Evolutionary conservation across 2,113 vertebrate genomes (phyloP), one percentile per base, ranked within the genome.

Genomic region (Rhagologus leucostigma): DNA sequence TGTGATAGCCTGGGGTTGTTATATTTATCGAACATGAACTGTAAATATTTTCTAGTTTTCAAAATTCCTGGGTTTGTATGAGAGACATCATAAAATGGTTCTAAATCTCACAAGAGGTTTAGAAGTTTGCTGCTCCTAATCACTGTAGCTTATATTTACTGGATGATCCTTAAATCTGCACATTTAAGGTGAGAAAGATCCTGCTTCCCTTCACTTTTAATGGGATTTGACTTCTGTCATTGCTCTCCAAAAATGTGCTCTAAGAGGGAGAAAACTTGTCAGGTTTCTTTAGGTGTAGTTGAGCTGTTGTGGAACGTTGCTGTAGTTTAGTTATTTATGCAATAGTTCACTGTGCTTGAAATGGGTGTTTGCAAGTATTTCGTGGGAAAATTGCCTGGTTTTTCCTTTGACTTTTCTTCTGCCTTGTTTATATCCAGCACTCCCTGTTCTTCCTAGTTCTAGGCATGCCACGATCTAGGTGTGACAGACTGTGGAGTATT

Each of bases 301-400:
- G 57, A 73, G 30, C 62, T 63, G 3, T 41, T 52, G 8, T 60
- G 46, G 49, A 57, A 65, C 47, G 42, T 44, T 71, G 56, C 15
- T 41, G 0, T 3, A 41, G 9, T 60, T 92, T 9, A 39, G 27
- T 44, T 63, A 42, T 30, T 74, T 56, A 29, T 41, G 46, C 11
- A 19, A 0, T 16, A 2, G 3, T 76, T 80, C 26, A 27, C 16
- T 2, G 4, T 35, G 16, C 17, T 7, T 22, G 12, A 33, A 16
- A 7, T 29, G 11, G 7, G 27, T 50, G 37, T 60, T 83, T 62
- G 32, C 30, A 29, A 29, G 21, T 7, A 8, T 67, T 87, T 62
- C 23, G 37, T 52, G 37, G 52, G 33, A 46, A 71, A n/a, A 55
- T 14, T 65, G 11, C 32, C 9, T 55, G 39, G 7, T 9, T 46